Percentiles rank a stretch among this genome's conserved stretches.
Conservation (phyloP, 2,888 invertebrate genomes). For the Troides oblongomaculatus region DNA sequence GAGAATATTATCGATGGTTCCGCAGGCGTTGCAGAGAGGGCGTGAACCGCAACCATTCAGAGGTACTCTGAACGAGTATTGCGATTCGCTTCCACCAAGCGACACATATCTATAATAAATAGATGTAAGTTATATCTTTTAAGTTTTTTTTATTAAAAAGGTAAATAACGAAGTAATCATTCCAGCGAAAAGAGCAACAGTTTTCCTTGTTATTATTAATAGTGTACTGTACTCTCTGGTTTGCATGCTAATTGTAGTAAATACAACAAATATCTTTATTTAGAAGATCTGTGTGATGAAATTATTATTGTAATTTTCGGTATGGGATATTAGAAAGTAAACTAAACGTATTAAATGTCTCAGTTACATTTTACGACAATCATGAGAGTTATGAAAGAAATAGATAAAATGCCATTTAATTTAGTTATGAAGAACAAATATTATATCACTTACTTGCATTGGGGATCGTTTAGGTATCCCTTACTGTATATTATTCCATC, state of each 20-base stretch:
- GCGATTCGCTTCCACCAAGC: constrained; percentile 77
- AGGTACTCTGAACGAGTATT: constrained; percentile 83
- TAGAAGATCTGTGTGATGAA: too few relatives aligned
- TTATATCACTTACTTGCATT: constrained; percentile 80
- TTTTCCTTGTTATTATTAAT: too few relatives aligned
- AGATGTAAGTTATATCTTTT: neutral
- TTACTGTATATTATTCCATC: constrained; percentile 86
- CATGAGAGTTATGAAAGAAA: too few relatives aligned
- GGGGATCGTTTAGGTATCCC: constrained; percentile 82
- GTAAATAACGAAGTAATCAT: too few relatives aligned
- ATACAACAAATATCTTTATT: too few relatives aligned
- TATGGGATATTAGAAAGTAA: too few relatives aligned
- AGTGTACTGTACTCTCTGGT: too few relatives aligned
- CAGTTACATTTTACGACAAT: too few relatives aligned
- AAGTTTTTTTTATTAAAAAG: too few relatives aligned
- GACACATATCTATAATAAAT: constrained; percentile 78
- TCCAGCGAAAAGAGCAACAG: neutral
- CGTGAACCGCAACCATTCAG: constrained; percentile 82
- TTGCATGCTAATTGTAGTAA: too few relatives aligned
- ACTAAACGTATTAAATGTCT: too few relatives aligned
- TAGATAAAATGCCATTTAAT: neutral
- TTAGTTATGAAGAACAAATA: neutral
- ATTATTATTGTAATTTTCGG: too few relatives aligned
- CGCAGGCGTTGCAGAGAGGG: constrained; percentile 81
- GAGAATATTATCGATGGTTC: constrained; percentile 83